Percentiles rank a stretch among this genome's conserved stretches.
phyloP scores from a whole-genome alignment of 2,888 invertebrate species.

The Marronus borbonicus region DNA sequence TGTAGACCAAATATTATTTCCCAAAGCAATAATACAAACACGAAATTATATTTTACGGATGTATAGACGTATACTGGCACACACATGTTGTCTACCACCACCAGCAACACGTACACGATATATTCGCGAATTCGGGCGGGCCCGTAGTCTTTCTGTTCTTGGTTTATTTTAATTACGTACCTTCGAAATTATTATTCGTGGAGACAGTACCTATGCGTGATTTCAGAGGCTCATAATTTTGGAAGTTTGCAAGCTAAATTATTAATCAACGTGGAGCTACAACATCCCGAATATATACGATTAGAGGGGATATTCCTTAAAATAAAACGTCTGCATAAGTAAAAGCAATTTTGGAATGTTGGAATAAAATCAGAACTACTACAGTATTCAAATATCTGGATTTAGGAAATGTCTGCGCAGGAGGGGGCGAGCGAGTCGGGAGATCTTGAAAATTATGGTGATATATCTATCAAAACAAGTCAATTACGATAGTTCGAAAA shows the following conservation, averaged over 20 bases:
- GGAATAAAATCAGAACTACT: no score
- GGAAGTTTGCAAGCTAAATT: slow-evolving; percentile 31
- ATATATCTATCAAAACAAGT: no score
- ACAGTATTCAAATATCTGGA: no score
- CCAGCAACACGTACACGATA: slow-evolving; percentile 38
- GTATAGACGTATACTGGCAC: slow-evolving; percentile 41
- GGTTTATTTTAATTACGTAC: slow-evolving; percentile 45
- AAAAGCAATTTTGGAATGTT: no score
- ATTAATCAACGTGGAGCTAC: slow-evolving; percentile 21
- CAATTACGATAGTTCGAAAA: no score
- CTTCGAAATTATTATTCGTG: slow-evolving; percentile 29
- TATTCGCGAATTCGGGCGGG: slow-evolving; percentile 36
- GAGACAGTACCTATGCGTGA: slow-evolving; percentile 35
- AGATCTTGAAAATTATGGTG: no score
- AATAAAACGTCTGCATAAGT: slow-evolving; percentile 1
- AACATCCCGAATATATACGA: slow-evolving; percentile 6
- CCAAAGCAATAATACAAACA: slow-evolving; percentile 46
- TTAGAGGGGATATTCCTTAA: neutral
- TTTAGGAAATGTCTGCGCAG: no score
- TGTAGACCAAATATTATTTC: slow-evolving; percentile 48
- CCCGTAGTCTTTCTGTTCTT: slow-evolving; percentile 38
- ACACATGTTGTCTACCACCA: slow-evolving; percentile 28
- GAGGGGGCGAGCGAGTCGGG: no score
- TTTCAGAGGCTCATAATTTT: slow-evolving; percentile 17
- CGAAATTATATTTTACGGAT: slow-evolving; percentile 43